Percentiles rank a stretch among this genome's conserved stretches.
These are phyloP conservation scores for Tuta absoluta DNA, from an alignment of 2,888 invertebrate genomes.

Conservation along the genomic window DNA sequence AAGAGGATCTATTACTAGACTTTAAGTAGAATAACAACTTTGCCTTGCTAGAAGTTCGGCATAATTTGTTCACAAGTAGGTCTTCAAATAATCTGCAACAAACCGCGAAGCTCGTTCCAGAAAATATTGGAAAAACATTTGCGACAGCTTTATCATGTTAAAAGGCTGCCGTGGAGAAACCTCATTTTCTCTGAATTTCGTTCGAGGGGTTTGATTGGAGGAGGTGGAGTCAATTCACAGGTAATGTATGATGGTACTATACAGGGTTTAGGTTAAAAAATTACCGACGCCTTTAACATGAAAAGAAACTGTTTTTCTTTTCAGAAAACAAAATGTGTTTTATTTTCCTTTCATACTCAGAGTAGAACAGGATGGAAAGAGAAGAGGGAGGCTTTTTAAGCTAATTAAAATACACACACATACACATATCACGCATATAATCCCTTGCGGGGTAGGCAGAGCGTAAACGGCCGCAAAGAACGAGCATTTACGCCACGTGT, in stretches of 20 bases:
- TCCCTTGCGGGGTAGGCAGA: too few species aligned
- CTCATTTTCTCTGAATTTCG: constrained; percentile 44
- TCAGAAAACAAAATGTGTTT: too few species aligned
- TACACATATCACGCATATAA: too few species aligned
- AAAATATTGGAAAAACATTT: constrained; percentile 70
- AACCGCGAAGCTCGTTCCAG: constrained; percentile 8
- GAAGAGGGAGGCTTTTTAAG: too few species aligned
- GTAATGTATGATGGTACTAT: neutral
- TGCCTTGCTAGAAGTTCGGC: neutral
- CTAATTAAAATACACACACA: too few species aligned
- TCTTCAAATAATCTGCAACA: constrained; percentile 1
- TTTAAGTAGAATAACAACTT: neutral
- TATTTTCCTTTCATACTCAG: too few species aligned
- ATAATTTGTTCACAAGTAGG: neutral
- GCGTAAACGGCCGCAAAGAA: too few species aligned
- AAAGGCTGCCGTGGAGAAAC: constrained; percentile 45
- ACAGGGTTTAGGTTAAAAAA: too few species aligned
- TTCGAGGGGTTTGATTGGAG: constrained; percentile 41
- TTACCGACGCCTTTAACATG: too few species aligned
- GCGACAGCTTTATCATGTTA: constrained; percentile 56
- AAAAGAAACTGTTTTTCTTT: too few species aligned
- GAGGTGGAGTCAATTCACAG: constrained; percentile 6
- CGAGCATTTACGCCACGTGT: too few species aligned
- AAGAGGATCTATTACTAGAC: neutral
- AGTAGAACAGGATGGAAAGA: too few species aligned